A percentile compares a stretch with the other conserved stretches of the same genome.
Evolutionary conservation across 2,797 vertebrate species (phyloP).

Genomic region (Lacerta bilineata): DNA sequence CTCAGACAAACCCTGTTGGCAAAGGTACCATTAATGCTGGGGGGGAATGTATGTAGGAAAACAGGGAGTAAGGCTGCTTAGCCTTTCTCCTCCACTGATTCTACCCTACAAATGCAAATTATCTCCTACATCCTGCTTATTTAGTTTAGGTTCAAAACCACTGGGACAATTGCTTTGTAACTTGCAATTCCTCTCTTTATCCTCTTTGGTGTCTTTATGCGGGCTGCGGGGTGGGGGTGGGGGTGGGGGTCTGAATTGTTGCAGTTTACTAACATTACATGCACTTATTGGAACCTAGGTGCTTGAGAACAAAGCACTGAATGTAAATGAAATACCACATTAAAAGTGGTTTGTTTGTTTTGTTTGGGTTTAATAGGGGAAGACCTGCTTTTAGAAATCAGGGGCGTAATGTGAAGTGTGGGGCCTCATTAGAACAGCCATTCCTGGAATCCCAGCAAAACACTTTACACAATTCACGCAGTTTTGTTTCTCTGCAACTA

Average conservation of each 20-base stretch:
- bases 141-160: neutral
- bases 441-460: constrained; percentile 79
- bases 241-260: constrained; percentile 26
- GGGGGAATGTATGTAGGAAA: neutral
- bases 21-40: neutral
- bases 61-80: neutral
- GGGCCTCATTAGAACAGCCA: constrained; percentile 83
- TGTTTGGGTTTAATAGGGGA: constrained; percentile 33
- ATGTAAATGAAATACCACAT: constrained; percentile 66
- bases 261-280: constrained; percentile 63
- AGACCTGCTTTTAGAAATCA: constrained; percentile 54
- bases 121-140: neutral
- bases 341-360: constrained; percentile 51
- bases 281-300: constrained; percentile 5
- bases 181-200: constrained; percentile 1
- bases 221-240: neutral
- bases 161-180: neutral
- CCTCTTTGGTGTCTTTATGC: constrained; percentile 51
- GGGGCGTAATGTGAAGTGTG: constrained; percentile 78
- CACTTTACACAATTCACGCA: constrained; percentile 69
- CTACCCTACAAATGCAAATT: neutral
- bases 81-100: neutral
- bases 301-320: constrained; percentile 62
- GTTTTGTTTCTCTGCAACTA: constrained; percentile 82
- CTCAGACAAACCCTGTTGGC: neutral